A percentile compares a stretch with the other conserved stretches of the same genome.
Conservation (phyloP, 2,888 invertebrate genomes). For the Xestia c-nigrum region DNA sequence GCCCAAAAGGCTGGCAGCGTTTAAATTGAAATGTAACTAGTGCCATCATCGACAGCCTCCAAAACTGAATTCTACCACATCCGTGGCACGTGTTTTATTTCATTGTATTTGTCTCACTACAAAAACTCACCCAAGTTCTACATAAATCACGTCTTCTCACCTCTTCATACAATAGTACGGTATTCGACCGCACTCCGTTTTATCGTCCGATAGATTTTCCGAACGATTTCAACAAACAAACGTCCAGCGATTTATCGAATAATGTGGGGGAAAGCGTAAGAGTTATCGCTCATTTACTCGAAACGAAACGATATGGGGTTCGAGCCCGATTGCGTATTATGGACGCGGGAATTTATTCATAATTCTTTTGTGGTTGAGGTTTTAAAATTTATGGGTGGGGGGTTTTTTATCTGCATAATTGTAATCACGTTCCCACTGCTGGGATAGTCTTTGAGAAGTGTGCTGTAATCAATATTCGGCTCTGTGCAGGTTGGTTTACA, state of each 20-base stretch:
- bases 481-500: background rate
- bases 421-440: background rate
- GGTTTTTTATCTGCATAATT: background rate
- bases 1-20: too few relatives aligned
- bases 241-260: conserved; percentile 66
- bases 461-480: background rate
- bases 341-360: conserved; percentile 57
- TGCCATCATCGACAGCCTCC: background rate
- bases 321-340: conserved; percentile 53
- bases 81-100: background rate
- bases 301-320: conserved; percentile 56
- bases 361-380: conserved; percentile 53
- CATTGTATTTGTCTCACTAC: background rate
- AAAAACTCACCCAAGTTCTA: conserved; percentile 26
- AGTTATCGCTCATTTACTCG: conserved; percentile 67
- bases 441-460: background rate
- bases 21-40: too few relatives aligned
- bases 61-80: background rate
- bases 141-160: conserved; percentile 51
- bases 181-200: conserved; percentile 67
- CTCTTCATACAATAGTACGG: conserved; percentile 57
- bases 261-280: conserved; percentile 62
- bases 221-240: conserved; percentile 70
- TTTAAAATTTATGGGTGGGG: conserved; percentile 46
- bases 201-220: conserved; percentile 71